Conservation (phyloP, 2,113 vertebrate genomes). For the Corythornis cristatus region DNA sequence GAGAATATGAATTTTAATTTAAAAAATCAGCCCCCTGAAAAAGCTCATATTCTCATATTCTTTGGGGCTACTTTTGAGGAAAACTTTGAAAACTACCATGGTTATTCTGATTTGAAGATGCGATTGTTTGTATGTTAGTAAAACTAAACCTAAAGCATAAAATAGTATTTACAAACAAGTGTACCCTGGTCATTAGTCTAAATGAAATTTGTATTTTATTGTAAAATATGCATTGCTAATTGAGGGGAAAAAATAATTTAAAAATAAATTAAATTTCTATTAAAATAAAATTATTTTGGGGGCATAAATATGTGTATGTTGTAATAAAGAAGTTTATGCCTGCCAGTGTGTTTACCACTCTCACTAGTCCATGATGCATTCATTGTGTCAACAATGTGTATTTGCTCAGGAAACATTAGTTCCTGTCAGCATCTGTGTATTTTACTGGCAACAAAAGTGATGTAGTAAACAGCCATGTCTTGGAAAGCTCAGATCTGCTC, state of each 20-base stretch:
- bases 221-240: neutral
- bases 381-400: constrained; percentile 1
- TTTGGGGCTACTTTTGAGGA: neutral
- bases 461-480: neutral
- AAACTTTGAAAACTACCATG: neutral
- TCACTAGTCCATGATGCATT: neutral
- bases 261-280: neutral
- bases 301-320: neutral
- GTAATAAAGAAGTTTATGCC: neutral
- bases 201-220: neutral
- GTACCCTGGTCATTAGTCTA: neutral
- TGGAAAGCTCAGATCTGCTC: neutral
- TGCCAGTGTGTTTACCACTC: neutral
- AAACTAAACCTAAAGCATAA: neutral
- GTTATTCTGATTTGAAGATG: neutral
- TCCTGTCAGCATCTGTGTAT: neutral
- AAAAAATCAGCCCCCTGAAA: neutral
- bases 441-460: neutral
- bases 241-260: neutral
- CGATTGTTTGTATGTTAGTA: neutral
- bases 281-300: neutral
- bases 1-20: neutral
- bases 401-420: constrained; percentile 33
- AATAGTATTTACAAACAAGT: neutral
- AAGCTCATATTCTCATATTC: neutral